Evolutionary conservation across 2,797 vertebrate genomes (phyloP), one percentile per base, ranked within the genome.

Genomic region (Myripristis jacobus): DNA sequence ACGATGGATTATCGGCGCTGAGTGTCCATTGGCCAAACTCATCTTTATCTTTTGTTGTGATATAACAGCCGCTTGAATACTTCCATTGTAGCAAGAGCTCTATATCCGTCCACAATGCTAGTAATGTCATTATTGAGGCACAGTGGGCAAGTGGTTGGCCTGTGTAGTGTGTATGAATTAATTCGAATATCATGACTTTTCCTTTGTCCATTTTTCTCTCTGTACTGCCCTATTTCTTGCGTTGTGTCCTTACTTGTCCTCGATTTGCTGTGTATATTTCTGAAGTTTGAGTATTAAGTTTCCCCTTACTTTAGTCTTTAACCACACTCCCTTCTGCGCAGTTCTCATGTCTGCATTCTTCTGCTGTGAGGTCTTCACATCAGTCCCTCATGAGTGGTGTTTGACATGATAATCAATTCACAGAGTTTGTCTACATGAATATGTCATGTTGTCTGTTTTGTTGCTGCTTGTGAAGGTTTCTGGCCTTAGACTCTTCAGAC

Each of bases 301-400:
- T 92, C 85, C 88, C 73, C 55, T 81, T 48, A 77, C 74, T 75
- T 88, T 73, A 38, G 69, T 87, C 73, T 77, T 81, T 61, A 86
- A 91, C 86, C 88, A 73, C 88, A 88, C 63, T 87, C 80, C 82
- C 75, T 87, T 57, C 79, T 83, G 83, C 80, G 75, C 75, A 73
- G 73, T 90, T 90, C 84, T 84, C 60, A 72, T 91, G 87, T 89
- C 91, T 91, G 85, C 92, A 92, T 93, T 92, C 90, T 91, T 92
- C 85, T 84, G 73, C 36, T 86, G 87, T 93, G 92, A 93, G 91
- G 89, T 93, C 90, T 91, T 90, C 44, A 83, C 82, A 87, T 92
- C 85, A 75, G 77, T 90, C 75, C 81, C 88, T 87, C 64, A 25
- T 66, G 82, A 92, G 85, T 70, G 83, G 85, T 68, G 76, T 84